phyloP scores from a whole-genome alignment of 92 coral and sea anemone genomes.

The Scolanthus callimorphus region DNA sequence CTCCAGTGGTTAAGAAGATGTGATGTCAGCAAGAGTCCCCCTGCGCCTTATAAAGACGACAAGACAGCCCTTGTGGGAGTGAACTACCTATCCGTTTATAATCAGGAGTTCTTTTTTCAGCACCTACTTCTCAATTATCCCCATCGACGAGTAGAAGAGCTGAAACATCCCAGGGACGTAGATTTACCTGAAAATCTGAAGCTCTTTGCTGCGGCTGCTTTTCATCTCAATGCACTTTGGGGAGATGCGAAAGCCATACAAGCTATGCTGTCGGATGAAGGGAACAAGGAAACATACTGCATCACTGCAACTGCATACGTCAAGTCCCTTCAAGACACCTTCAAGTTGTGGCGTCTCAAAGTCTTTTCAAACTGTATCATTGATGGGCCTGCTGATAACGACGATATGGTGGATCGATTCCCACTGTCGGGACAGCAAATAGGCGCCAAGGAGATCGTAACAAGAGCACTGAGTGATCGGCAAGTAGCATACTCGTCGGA shows the following conservation, averaged over 20 bases:
- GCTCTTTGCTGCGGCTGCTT: constrained; percentile 8
- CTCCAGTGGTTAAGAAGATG: too few relatives aligned
- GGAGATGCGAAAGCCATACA: neutral
- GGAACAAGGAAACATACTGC: neutral
- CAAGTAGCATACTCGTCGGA: too few relatives aligned
- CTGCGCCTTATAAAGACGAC: too few relatives aligned
- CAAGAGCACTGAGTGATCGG: too few relatives aligned
- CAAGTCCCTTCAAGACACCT: too few relatives aligned
- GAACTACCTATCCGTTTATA: constrained; percentile 15
- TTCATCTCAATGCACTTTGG: neutral
- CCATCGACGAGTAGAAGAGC: neutral
- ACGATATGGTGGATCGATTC: too few relatives aligned
- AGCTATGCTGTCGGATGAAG: neutral
- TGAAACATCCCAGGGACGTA: constrained; percentile 2
- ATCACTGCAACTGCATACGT: neutral
- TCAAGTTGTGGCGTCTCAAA: too few relatives aligned
- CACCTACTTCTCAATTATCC: constrained; percentile 1
- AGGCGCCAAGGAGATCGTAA: too few relatives aligned
- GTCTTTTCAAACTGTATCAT: too few relatives aligned
- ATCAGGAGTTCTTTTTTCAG: constrained; percentile 18
- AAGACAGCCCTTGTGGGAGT: constrained; percentile 28
- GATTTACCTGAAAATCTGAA: neutral
- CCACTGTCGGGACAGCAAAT: too few relatives aligned
- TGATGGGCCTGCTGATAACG: too few relatives aligned
- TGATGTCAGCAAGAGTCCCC: too few relatives aligned